Evolutionary conservation across 2,797 vertebrate genomes (phyloP).

Genomic region (Etheostoma nigrum): DNA sequence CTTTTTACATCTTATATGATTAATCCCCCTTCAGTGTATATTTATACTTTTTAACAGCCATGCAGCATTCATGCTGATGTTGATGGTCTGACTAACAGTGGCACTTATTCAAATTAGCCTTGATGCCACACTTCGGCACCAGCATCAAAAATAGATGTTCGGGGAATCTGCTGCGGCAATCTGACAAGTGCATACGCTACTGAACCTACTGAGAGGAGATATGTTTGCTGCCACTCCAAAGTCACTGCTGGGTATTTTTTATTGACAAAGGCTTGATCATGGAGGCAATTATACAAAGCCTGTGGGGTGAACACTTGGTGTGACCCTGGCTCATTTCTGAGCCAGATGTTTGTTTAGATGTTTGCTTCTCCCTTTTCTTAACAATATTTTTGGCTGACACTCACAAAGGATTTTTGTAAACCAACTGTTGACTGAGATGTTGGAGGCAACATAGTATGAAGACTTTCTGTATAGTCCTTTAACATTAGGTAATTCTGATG

Average conservation of each 20-base stretch:
- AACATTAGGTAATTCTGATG: background rate
- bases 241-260: conserved; percentile 62
- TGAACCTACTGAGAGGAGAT: conserved; percentile 46
- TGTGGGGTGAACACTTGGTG: conserved; percentile 53
- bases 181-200: conserved; percentile 13
- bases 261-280: conserved; percentile 56
- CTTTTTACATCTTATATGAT: conserved; percentile 60
- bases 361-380: conserved; percentile 29
- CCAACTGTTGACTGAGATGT: conserved; percentile 2
- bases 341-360: conserved; percentile 70
- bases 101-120: conserved; percentile 66
- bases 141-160: conserved; percentile 50
- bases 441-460: background rate
- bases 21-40: conserved; percentile 53
- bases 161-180: conserved; percentile 28
- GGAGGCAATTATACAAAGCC: conserved; percentile 71
- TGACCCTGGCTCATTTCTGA: conserved; percentile 63
- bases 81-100: conserved; percentile 68
- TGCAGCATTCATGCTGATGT: conserved; percentile 51
- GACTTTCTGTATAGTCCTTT: background rate
- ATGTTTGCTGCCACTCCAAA: conserved; percentile 52
- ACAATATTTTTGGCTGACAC: conserved; percentile 27
- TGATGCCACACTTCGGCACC: conserved; percentile 54
- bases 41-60: conserved; percentile 63
- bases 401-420: conserved; percentile 13